A percentile compares a stretch with the other conserved stretches of the same genome.
Conservation (phyloP, 1,140 invertebrate genomes). For the Danaus melanippus region DNA sequence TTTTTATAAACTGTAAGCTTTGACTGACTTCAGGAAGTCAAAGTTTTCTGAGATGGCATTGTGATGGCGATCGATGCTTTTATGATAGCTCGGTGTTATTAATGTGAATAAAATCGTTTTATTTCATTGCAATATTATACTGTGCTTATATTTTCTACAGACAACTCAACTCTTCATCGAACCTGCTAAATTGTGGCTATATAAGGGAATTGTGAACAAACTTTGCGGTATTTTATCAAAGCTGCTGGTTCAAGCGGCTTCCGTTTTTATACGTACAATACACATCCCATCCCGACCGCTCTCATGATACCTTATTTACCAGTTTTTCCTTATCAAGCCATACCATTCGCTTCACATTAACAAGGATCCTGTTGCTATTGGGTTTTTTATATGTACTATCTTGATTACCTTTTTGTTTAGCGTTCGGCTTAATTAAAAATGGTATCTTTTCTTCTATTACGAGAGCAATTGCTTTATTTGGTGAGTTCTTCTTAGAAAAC, state of each 20-base stretch:
- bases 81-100: slow-evolving; percentile 7
- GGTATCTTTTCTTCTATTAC: slow-evolving; percentile 1
- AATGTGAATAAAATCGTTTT: too few species aligned
- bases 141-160: too few species aligned
- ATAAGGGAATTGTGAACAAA: too few species aligned
- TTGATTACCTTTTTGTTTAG: slow-evolving; percentile 35
- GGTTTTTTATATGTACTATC: slow-evolving; percentile 36
- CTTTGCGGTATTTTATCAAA: too few species aligned
- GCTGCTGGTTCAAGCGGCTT: too few species aligned
- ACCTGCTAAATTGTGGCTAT: too few species aligned
- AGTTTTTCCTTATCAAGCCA: slow-evolving; percentile 62
- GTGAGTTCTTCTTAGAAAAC: too few species aligned
- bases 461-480: background rate
- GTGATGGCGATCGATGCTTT: slow-evolving; percentile 13
- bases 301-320: slow-evolving; percentile 58
- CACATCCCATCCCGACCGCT: slow-evolving; percentile 22
- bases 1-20: slow-evolving; percentile 51
- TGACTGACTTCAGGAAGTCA: slow-evolving; percentile 55
- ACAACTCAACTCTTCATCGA: too few species aligned
- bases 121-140: too few species aligned
- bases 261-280: background rate
- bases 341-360: slow-evolving; percentile 59
- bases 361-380: slow-evolving; percentile 39
- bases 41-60: slow-evolving; percentile 40
- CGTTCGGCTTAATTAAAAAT: slow-evolving; percentile 14